Percentiles rank a stretch among this genome's conserved stretches.
These are phyloP conservation scores for Ceratina australensis DNA, from an alignment of 1,140 invertebrate species.

Conservation along the genomic window DNA sequence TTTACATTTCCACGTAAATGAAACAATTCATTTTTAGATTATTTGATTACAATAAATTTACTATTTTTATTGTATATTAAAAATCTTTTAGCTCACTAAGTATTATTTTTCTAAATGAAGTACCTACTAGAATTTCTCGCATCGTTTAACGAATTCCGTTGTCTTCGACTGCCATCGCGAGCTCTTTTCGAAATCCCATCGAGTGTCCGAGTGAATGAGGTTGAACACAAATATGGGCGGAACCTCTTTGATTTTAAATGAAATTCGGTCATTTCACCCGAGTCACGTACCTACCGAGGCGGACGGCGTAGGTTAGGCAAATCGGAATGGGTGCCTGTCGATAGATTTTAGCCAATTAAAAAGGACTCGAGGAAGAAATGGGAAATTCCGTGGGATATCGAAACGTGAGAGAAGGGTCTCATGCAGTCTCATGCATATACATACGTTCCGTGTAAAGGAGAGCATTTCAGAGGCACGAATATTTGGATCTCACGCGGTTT, in stretches of 20 bases:
- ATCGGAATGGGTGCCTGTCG: conserved; percentile 15
- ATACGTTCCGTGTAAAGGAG: background rate
- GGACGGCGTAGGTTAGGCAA: background rate
- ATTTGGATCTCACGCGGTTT: conserved; percentile 19
- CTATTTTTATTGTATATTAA: no score
- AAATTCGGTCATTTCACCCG: conserved; percentile 7
- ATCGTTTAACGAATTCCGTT: no score
- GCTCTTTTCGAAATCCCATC: background rate
- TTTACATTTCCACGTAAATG: no score
- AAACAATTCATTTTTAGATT: no score
- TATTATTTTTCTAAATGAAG: no score
- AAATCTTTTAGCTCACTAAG: no score
- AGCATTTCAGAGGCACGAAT: background rate
- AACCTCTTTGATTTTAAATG: conserved; percentile 1
- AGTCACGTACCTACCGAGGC: background rate
- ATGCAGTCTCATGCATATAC: conserved; percentile 27
- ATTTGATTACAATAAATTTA: no score
- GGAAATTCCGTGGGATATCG: conserved; percentile 21
- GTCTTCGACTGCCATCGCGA: background rate
- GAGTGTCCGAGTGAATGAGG: background rate
- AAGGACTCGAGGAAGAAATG: conserved; percentile 17
- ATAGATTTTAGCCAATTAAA: conserved; percentile 35
- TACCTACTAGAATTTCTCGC: no score
- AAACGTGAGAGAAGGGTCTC: background rate
- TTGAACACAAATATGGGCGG: background rate